These are phyloP conservation scores for Chrysaora quinquecirrha DNA, from an alignment of 30 jellyfish, hydroid and myxozoan species.

Conservation along the genomic window DNA sequence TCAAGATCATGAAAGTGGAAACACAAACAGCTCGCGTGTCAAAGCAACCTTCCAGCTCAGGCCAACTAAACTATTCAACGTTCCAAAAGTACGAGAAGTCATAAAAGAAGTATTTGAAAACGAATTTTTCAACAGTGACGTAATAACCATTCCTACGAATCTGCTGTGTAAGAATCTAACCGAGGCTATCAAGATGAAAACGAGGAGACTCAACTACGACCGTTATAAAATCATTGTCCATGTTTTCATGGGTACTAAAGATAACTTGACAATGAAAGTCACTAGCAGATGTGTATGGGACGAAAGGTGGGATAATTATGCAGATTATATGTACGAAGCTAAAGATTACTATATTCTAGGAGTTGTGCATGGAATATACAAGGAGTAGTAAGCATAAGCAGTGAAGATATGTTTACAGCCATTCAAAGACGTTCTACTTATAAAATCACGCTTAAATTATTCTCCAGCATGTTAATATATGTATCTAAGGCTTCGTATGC, in stretches of 20 bases:
- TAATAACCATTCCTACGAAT: background rate
- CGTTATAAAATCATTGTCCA: slow-evolving; percentile 48
- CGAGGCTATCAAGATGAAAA: slow-evolving; percentile 48
- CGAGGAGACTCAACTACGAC: slow-evolving; percentile 57
- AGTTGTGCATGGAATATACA: slow-evolving; percentile 55
- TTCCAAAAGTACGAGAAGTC: slow-evolving; percentile 5
- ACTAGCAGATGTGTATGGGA: slow-evolving; percentile 74
- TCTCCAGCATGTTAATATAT: too few species aligned
- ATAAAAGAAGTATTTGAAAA: slow-evolving; percentile 43
- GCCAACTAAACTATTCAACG: slow-evolving; percentile 40
- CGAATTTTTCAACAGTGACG: background rate
- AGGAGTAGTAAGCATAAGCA: slow-evolving; percentile 50
- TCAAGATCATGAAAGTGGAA: background rate
- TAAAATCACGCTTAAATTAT: too few species aligned
- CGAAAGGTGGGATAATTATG: slow-evolving; percentile 40
- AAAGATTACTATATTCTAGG: slow-evolving; percentile 45
- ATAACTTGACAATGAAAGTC: slow-evolving; percentile 33
- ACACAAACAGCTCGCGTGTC: background rate
- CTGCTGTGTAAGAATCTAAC: slow-evolving; percentile 52
- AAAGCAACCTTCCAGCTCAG: slow-evolving; percentile 42
- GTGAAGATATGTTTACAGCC: too few species aligned
- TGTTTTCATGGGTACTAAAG: slow-evolving; percentile 44
- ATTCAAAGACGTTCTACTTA: too few species aligned
- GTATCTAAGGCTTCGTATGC: too few species aligned
- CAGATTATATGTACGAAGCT: slow-evolving; percentile 44